Evolutionary conservation across 2,797 vertebrate species (phyloP), one percentile per base, ranked within the genome.

Genomic region (Syngnathus acus): DNA sequence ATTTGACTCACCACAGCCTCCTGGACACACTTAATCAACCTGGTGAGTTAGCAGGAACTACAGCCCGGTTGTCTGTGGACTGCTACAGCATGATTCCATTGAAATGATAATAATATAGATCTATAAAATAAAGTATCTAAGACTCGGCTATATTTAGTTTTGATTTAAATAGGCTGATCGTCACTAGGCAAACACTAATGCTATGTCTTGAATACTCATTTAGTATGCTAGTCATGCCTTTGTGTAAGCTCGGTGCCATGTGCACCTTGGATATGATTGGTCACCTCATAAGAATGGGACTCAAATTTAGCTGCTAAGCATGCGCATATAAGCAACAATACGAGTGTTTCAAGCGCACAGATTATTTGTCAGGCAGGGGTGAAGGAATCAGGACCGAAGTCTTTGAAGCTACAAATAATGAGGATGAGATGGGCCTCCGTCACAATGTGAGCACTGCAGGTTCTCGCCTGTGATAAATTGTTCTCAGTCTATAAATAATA

Each of bases 351-450:
- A 75, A 75, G 72, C 58, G 43, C 59, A 65, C 65, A 76, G 78
- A 77, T 78, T 80, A 81, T 84, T 82, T 84, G 72, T 74, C 71
- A 65, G 69, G 21, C 72, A 72, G 71, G 58, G 73, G 32, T 32
- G 81, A 82, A 82, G 78, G 82, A 84, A 84, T 85, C 68, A 79
- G 67, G 73, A 74, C 65, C 26, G 55, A 68, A 80, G 70, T 54
- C 68, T 73, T 75, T 73, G 62, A 73, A 83, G 74, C 72, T 72
- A 63, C 72, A 73, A 78, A 68, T 81, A 73, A 53, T 17, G 5
- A 47, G 45, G 78, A 74, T 76, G 73, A 80, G 72, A 76, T 51
- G 69, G 74, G 78, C 77, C 76, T 74, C 77, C 68, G 73, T 67
- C 61, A 82, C 48, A 72, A 84, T 79, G 75, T 73, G 78, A 83